A percentile compares a stretch with the other conserved stretches of the same genome.
These are phyloP conservation scores for Plagiodera versicolora DNA, from an alignment of 2,888 invertebrate species.

Conservation along the genomic window DNA sequence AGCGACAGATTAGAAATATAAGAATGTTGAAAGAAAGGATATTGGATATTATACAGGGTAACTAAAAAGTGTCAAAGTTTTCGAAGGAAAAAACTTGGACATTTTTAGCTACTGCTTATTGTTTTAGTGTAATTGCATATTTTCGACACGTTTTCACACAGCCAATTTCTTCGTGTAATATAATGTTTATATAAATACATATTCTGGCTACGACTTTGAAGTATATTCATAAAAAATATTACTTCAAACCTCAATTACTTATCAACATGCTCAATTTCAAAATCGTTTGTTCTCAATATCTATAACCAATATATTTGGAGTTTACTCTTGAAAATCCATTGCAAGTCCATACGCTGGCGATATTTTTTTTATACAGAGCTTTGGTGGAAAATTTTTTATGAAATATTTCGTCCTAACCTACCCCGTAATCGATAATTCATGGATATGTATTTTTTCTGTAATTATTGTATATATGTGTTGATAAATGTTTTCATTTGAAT, in stretches of 20 bases:
- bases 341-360: too few relatives aligned
- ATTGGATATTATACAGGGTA: slow-evolving; percentile 31
- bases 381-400: not conserved
- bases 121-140: slow-evolving; percentile 36
- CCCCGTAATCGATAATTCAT: slow-evolving; percentile 13
- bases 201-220: slow-evolving; percentile 37
- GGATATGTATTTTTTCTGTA: slow-evolving; percentile 37
- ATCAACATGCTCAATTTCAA: not conserved
- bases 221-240: slow-evolving; percentile 34
- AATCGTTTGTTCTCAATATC: not conserved
- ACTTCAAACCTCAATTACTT: not conserved
- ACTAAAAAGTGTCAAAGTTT: slow-evolving; percentile 28
- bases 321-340: too few relatives aligned
- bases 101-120: slow-evolving; percentile 37
- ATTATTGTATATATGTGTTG: slow-evolving; percentile 47
- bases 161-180: slow-evolving; percentile 41
- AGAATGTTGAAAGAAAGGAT: slow-evolving; percentile 42
- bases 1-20: slow-evolving; percentile 43
- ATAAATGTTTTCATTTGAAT: slow-evolving; percentile 41
- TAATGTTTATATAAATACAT: slow-evolving; percentile 41
- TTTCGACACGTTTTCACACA: slow-evolving; percentile 36
- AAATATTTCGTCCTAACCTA: not conserved
- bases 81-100: slow-evolving; percentile 13
- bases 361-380: too few relatives aligned
- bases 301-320: too few relatives aligned